Evolutionary conservation across 2,797 vertebrate genomes (phyloP), one percentile per base, ranked within the genome.

Genomic region (Cyclura pinguis): DNA sequence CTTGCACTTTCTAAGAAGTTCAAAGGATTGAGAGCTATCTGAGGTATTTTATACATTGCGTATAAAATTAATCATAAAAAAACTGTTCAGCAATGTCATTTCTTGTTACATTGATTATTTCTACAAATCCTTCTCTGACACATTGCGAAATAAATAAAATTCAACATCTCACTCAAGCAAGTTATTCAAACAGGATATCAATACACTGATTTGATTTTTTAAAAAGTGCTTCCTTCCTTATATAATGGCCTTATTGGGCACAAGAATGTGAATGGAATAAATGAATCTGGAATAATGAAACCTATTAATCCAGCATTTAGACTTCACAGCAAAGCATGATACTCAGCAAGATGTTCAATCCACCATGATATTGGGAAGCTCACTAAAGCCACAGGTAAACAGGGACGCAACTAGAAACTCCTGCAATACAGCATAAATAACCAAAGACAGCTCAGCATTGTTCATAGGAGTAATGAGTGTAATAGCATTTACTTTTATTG

Each of bases 121-220:
- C 47, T 92, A 38, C 24, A 93, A 78, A 93, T 42, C 89, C 80
- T 72, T 29, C 83, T 24, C n/a, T 90, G 84, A 32, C 18, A 90
- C n/a, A 84, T 42, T 2, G 88, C 80, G 86, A 94, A 18, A 69
- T 6, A 94, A 94, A 95, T 95, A 93, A 95, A 91, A 94, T 90
- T 89, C 93, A 78, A 91, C 86, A 90, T 90, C n/a, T 91, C 86
- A 88, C 76, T 89, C 94, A 88, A 95, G 67, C 86, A 89, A 93
- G 6, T 55, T 74, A 93, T 52, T 94, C 83, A 93, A 92, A 93
- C 80, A 80, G 12, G 80, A 87, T 89, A 94, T 29, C 9, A 95
- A 80, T 93, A 77, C 88, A 84, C 18, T 20, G 84, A 0, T 84
- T 62, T 50, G 50, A 62, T 85, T 1, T n/a, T 78, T 50, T n/a